Percentiles rank a stretch among this genome's conserved stretches.
phyloP scores from a whole-genome alignment of 2,888 invertebrate species.

The Azorinus chamasolen region DNA sequence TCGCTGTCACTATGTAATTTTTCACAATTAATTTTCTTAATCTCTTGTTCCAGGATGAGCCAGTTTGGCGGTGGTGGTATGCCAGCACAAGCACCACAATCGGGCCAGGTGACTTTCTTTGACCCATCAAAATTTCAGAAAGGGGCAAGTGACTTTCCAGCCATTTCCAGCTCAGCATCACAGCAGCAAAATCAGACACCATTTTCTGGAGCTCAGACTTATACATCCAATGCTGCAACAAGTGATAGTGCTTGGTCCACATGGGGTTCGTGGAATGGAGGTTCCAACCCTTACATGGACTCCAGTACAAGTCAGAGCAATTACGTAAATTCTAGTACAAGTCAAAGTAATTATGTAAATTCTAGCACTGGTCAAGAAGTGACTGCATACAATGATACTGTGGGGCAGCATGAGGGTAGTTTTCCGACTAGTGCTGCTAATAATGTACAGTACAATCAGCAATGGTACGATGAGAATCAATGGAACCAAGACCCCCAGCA shows the following conservation, averaged over 20 bases:
- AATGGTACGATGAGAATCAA: conserved; percentile 49
- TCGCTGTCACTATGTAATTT: too few species aligned
- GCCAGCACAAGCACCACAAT: conserved; percentile 18
- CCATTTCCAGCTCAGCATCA: not conserved
- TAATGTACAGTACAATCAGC: conserved; percentile 28
- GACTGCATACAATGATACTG: conserved; percentile 17
- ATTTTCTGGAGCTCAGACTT: not conserved
- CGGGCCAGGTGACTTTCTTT: conserved; percentile 73
- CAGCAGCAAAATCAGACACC: conserved; percentile 4
- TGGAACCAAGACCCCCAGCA: conserved; percentile 33
- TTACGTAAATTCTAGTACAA: conserved; percentile 15
- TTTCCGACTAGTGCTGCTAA: conserved; percentile 8
- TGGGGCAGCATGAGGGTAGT: conserved; percentile 5
- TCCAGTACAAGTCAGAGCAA: not conserved
- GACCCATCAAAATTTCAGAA: conserved; percentile 76
- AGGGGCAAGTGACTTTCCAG: not conserved
- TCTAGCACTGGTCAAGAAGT: conserved; percentile 14
- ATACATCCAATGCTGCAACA: conserved; percentile 6
- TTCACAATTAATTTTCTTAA: too few species aligned
- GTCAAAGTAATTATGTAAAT: conserved; percentile 10
- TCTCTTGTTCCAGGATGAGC: conserved; percentile 74
- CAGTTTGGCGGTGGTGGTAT: conserved; percentile 62
- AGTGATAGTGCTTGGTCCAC: conserved; percentile 18
- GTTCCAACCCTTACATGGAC: conserved; percentile 25
- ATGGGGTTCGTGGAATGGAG: conserved; percentile 49